These are phyloP conservation scores for Regulus satrapa DNA, from an alignment of 2,113 vertebrate genomes.

Conservation along the genomic window DNA sequence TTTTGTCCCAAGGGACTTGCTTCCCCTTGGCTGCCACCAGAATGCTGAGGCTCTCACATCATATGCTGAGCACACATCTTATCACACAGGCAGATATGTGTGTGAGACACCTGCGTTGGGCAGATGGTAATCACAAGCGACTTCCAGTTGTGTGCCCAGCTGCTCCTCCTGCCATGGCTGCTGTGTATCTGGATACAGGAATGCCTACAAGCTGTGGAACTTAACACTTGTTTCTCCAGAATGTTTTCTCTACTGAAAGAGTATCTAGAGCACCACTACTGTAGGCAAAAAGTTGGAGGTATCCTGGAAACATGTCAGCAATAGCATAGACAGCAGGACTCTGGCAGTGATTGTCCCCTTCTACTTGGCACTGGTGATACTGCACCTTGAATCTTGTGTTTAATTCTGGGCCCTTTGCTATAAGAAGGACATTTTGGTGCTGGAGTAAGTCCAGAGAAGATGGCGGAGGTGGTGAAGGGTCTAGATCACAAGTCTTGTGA, in stretches of 20 bases:
- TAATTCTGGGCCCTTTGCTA: neutral
- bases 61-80: accelerated
- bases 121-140: neutral
- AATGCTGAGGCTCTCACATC: neutral
- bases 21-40: neutral
- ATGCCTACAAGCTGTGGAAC: neutral
- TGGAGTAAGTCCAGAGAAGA: neutral
- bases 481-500: neutral
- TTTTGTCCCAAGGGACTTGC: neutral
- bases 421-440: neutral
- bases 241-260: neutral
- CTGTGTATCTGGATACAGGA: neutral
- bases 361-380: neutral
- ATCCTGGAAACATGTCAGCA: neutral
- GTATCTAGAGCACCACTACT: neutral
- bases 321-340: neutral
- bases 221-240: neutral
- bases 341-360: neutral
- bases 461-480: neutral
- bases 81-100: neutral
- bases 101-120: neutral
- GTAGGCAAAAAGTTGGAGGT: neutral
- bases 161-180: neutral
- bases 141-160: neutral
- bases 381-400: neutral